These are phyloP conservation scores for Pheosia tremula DNA, from an alignment of 2,888 invertebrate species.

Conservation along the genomic window DNA sequence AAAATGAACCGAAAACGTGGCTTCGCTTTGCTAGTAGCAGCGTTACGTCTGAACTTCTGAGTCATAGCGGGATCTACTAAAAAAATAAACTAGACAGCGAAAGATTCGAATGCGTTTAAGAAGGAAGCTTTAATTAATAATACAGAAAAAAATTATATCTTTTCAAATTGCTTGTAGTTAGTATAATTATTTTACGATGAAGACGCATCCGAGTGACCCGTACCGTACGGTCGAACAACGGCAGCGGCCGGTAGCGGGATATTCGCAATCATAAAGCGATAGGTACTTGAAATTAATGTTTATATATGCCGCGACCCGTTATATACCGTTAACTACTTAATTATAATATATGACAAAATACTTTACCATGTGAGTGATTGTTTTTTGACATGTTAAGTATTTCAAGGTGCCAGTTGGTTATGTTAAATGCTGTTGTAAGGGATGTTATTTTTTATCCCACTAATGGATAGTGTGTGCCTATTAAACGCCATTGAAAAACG, in stretches of 20 bases:
- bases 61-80: too few relatives aligned
- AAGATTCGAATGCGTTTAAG: background rate
- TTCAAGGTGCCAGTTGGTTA: too few relatives aligned
- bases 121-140: background rate
- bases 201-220: slow-evolving; percentile 47
- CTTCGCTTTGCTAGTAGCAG: too few relatives aligned
- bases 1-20: too few relatives aligned
- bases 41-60: too few relatives aligned
- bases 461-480: too few relatives aligned
- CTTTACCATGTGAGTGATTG: background rate
- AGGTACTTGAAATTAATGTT: slow-evolving; percentile 50
- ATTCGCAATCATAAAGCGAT: slow-evolving; percentile 54
- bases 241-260: slow-evolving; percentile 53
- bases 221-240: slow-evolving; percentile 49
- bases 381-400: background rate
- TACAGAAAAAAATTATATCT: background rate
- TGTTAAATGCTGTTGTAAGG: too few relatives aligned
- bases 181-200: slow-evolving; percentile 62
- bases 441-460: too few relatives aligned
- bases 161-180: slow-evolving; percentile 49
- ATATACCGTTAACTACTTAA: slow-evolving; percentile 29
- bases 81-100: too few relatives aligned
- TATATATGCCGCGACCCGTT: slow-evolving; percentile 45
- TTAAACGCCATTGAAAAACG: slow-evolving; percentile 17
- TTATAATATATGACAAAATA: background rate